Base-by-base conservation (phyloP, 2,797 vertebrate species). In the Tragopan temminckii region DNA sequence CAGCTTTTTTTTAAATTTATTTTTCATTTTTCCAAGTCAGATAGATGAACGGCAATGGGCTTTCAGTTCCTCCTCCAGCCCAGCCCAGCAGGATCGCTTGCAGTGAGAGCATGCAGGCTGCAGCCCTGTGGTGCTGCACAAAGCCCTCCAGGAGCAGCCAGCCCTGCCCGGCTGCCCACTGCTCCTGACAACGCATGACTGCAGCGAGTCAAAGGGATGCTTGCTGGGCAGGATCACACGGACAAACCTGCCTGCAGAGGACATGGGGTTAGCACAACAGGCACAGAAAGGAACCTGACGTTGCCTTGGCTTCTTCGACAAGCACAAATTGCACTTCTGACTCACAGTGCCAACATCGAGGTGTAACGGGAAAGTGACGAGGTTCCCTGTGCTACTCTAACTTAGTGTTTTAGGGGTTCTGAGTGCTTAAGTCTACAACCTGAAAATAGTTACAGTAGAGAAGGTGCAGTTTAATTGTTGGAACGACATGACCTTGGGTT, bases 331-430 rank as follows among this genome's bases (percentile, higher is more conserved):
- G 42, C 67, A 12, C 14, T 2, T 57, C 31, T 31, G 63, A 64
- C 2, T 79, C 29, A 59, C 80, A 48, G 9, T 8, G 3, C 31
- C 42, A 21, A 9, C 2, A 0, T 0, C 8, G 16, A 53, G 36
- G 9, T 3, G 5, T 52, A 11, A 0, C 0, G 13, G 68, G 38
- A 46, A 0, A 13, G 61, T 36, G 64, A 52, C 4, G 31, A 67
- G 82, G 55, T 6, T n/a, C 7, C 1, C 0, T 3, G 42, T 13
- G n/a, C 45, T 9, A 4, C 9, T 67, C 11, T 0, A 70, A 19
- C 25, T 5, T 0, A 1, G 45, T 36, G 5, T 2, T 57, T 14
- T 52, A 23, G 20, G 48, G 31, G 11, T 0, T n/a, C 5, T 0
- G 38, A 66, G 53, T 0, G 5, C 53, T 48, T 2, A 76, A 8